A percentile compares a stretch with the other conserved stretches of the same genome.
These are phyloP conservation scores for Catotricha subobsoleta DNA, from an alignment of 2,888 invertebrate species.

Conservation along the genomic window DNA sequence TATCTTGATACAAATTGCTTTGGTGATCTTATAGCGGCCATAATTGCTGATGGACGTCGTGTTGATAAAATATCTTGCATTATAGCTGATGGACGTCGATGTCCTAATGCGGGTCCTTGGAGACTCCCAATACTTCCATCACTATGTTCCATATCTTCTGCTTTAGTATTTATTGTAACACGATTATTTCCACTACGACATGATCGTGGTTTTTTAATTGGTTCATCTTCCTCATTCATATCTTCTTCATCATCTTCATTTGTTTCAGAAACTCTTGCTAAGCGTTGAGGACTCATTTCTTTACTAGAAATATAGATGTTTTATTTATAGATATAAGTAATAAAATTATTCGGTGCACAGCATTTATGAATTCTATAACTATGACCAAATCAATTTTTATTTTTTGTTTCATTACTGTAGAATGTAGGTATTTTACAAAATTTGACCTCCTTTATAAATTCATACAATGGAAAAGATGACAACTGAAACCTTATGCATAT, in stretches of 20 bases:
- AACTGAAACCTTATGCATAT: no score
- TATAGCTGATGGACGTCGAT: constrained; percentile 24
- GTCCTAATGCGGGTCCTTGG: no score
- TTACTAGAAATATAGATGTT: no score
- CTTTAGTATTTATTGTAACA: constrained; percentile 2
- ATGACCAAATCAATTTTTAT: no score
- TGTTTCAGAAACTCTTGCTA: not conserved
- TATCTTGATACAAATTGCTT: constrained; percentile 39
- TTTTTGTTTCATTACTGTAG: no score
- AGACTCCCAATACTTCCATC: not conserved
- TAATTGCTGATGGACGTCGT: constrained; percentile 41
- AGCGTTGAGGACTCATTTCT: not conserved
- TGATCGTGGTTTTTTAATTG: not conserved
- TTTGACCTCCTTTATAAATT: no score
- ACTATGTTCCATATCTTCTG: constrained; percentile 1
- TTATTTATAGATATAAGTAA: no score
- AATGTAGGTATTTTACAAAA: no score
- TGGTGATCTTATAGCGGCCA: constrained; percentile 42
- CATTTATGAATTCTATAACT: no score
- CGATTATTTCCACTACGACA: not conserved
- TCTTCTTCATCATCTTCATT: not conserved
- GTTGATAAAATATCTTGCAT: constrained; percentile 26
- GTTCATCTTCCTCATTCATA: not conserved
- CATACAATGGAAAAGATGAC: no score
- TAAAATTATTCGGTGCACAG: no score